These are phyloP conservation scores for Apostichopus japonicus DNA, from an alignment of 35 echinoderm and acorn worm genomes.

Conservation along the genomic window DNA sequence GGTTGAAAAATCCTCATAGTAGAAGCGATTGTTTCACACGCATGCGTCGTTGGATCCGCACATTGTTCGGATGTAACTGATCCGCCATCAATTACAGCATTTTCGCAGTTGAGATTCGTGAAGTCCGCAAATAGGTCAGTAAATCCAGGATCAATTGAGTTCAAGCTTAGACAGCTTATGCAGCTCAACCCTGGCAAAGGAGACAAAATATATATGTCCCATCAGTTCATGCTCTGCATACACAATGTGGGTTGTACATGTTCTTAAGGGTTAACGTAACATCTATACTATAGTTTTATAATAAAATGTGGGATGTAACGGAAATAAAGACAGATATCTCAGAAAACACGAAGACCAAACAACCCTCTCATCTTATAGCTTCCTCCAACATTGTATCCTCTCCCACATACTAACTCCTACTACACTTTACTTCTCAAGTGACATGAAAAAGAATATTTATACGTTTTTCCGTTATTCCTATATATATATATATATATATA, in stretches of 20 bases:
- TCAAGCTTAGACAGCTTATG: not conserved
- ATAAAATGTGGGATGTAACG: not conserved
- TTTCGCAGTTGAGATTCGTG: not conserved
- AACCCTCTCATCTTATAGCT: not conserved
- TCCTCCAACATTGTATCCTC: no score
- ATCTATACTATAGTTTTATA: not conserved
- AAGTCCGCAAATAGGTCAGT: constrained; percentile 14
- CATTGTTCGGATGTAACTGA: not conserved
- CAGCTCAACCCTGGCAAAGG: not conserved
- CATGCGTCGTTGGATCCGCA: not conserved
- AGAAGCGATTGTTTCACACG: constrained; percentile 13
- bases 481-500: no score
- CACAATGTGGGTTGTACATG: not conserved
- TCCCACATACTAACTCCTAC: no score
- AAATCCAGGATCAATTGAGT: not conserved
- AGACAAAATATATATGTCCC: not conserved
- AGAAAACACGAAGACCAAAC: not conserved
- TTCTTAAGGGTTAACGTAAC: not conserved
- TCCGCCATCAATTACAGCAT: not conserved
- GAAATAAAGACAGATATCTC: not conserved
- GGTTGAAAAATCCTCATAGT: not conserved
- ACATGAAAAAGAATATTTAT: no score
- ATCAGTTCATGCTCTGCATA: not conserved
- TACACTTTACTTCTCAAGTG: no score
- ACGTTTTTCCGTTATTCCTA: no score